Conservation (phyloP, 2,797 vertebrate genomes). For the Ctenopoma multispine region DNA sequence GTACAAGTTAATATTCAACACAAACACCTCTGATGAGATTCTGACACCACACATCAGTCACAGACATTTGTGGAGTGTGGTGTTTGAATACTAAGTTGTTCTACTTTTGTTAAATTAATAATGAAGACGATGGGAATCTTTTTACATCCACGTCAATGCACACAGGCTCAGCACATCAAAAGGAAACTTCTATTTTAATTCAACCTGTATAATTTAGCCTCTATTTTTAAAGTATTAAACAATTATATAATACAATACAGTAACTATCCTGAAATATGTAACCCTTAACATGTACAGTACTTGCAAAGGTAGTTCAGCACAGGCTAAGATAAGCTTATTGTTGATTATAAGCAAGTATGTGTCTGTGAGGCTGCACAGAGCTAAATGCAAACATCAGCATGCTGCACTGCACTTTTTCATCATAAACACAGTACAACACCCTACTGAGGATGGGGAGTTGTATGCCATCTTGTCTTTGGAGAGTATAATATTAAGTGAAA, state of each 20-base stretch:
- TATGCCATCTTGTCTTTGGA: too few relatives aligned
- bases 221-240: background rate
- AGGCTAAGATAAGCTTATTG: too few relatives aligned
- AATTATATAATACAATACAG: background rate
- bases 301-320: too few relatives aligned
- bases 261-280: background rate
- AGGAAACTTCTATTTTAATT: background rate
- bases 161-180: background rate
- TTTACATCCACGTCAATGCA: background rate
- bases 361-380: too few relatives aligned
- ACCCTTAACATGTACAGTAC: background rate
- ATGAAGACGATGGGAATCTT: conserved; percentile 14
- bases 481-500: too few relatives aligned
- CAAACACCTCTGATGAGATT: conserved; percentile 12
- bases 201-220: background rate
- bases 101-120: conserved; percentile 33
- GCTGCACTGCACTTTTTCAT: too few relatives aligned
- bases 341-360: background rate
- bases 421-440: too few relatives aligned
- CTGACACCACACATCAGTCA: conserved; percentile 34
- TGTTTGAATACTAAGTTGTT: conserved; percentile 43
- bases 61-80: conserved; percentile 7
- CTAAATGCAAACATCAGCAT: too few relatives aligned
- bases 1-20: conserved; percentile 27
- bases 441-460: too few relatives aligned